phyloP scores from a whole-genome alignment of 2,888 invertebrate species.

The Lysandra bellargus region DNA sequence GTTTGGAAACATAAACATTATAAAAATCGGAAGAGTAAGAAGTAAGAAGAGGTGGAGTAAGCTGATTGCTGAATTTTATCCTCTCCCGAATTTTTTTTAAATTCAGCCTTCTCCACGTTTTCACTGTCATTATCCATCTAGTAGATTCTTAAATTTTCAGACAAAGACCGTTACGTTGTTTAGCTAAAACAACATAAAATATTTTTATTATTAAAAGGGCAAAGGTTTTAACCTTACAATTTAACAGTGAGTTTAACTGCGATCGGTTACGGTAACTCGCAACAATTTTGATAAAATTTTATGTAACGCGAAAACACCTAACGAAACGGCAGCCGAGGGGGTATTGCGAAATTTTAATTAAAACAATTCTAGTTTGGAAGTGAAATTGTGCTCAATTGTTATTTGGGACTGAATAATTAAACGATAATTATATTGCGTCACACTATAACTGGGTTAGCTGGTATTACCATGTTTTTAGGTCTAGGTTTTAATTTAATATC shows the following conservation, averaged over 20 bases:
- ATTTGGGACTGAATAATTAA: conserved; percentile 21
- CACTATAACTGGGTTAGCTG: not conserved
- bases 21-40: too few relatives aligned
- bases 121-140: too few relatives aligned
- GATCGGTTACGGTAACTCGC: not conserved
- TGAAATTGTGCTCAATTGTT: conserved; percentile 20
- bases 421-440: conserved; percentile 8
- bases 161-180: too few relatives aligned
- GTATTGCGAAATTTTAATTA: conserved; percentile 14
- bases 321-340: not conserved
- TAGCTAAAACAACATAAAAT: too few relatives aligned
- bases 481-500: not conserved
- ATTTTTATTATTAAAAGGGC: too few relatives aligned
- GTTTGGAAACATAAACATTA: too few relatives aligned
- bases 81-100: too few relatives aligned
- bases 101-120: too few relatives aligned
- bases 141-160: too few relatives aligned
- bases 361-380: conserved; percentile 36
- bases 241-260: not conserved
- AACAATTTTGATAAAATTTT: not conserved
- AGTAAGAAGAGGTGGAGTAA: too few relatives aligned
- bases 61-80: too few relatives aligned
- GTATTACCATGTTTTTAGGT: not conserved
- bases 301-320: not conserved
- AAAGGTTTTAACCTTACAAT: too few relatives aligned